Conservation (phyloP, 1,140 invertebrate genomes). For the Drosophila sproati region DNA sequence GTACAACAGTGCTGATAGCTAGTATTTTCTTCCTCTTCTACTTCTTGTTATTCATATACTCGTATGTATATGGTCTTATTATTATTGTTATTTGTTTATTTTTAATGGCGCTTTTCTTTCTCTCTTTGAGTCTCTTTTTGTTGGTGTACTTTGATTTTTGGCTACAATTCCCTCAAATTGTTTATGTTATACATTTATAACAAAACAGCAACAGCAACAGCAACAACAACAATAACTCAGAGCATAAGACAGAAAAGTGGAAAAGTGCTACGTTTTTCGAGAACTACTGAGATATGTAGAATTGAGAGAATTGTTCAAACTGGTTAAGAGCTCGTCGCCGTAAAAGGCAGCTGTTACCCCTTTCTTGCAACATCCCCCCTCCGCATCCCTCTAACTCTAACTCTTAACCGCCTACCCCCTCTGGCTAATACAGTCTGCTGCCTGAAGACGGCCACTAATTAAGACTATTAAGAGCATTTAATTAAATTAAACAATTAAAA, state of each 20-base stretch:
- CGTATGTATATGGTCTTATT: constrained; percentile 3
- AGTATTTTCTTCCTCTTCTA: constrained; percentile 17
- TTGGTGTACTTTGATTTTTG: constrained; percentile 30
- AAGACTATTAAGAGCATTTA: constrained; percentile 79
- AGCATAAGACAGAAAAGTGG: constrained; percentile 46
- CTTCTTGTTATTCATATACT: neutral
- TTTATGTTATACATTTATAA: constrained; percentile 51
- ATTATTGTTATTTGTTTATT: neutral
- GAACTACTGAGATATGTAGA: constrained; percentile 34
- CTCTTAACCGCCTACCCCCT: too few relatives aligned
- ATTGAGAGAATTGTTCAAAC: constrained; percentile 38
- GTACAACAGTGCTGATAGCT: constrained; percentile 35
- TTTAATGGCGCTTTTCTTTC: neutral
- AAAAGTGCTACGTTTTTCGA: constrained; percentile 66
- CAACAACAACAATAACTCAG: neutral
- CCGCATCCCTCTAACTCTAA: neutral
- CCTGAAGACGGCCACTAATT: constrained; percentile 59
- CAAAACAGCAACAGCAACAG: neutral
- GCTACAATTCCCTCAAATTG: constrained; percentile 31
- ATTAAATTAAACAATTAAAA: constrained; percentile 84
- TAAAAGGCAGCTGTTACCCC: constrained; percentile 57
- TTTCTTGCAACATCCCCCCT: constrained; percentile 18
- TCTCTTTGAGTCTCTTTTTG: neutral
- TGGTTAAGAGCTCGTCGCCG: constrained; percentile 38
- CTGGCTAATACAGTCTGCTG: neutral